These are phyloP conservation scores for Myripristis jacobus DNA, from an alignment of 2,797 vertebrate species.

Conservation along the genomic window DNA sequence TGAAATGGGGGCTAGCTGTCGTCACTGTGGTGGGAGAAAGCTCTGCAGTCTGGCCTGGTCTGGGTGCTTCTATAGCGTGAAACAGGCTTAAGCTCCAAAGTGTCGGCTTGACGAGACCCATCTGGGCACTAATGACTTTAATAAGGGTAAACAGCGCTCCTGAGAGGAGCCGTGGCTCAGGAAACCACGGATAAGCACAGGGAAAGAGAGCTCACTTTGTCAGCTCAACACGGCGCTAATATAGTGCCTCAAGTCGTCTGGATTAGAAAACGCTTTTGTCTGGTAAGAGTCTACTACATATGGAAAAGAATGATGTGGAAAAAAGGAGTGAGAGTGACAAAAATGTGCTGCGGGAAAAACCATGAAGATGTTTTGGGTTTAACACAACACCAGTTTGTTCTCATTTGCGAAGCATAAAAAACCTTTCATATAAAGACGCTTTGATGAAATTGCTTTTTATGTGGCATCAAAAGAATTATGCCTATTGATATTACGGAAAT, in stretches of 20 bases:
- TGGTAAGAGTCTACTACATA: not conserved
- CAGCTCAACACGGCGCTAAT: conserved; percentile 29
- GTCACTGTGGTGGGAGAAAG: not conserved
- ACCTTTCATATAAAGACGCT: conserved; percentile 6
- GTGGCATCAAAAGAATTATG: conserved; percentile 22
- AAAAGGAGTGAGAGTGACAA: not conserved
- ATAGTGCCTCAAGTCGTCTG: conserved; percentile 14
- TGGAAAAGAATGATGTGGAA: not conserved
- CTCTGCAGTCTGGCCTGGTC: conserved; percentile 6
- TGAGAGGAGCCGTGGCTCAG: conserved; percentile 44
- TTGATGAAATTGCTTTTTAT: not conserved
- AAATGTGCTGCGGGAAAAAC: not conserved
- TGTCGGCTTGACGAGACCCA: conserved; percentile 82
- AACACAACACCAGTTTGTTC: not conserved
- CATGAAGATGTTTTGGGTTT: not conserved
- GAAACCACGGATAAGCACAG: conserved; percentile 20
- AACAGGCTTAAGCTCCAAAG: conserved; percentile 80
- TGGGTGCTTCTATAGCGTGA: conserved; percentile 18
- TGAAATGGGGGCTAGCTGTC: conserved; percentile 14
- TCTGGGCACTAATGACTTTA: conserved; percentile 78
- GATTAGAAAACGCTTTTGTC: conserved; percentile 25
- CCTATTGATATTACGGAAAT: conserved; percentile 25
- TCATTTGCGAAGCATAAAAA: conserved; percentile 1
- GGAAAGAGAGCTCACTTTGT: conserved; percentile 25
- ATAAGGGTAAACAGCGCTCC: conserved; percentile 73